These are phyloP conservation scores for Gila orcuttii DNA, from an alignment of 2,113 vertebrate genomes.

Conservation along the genomic window DNA sequence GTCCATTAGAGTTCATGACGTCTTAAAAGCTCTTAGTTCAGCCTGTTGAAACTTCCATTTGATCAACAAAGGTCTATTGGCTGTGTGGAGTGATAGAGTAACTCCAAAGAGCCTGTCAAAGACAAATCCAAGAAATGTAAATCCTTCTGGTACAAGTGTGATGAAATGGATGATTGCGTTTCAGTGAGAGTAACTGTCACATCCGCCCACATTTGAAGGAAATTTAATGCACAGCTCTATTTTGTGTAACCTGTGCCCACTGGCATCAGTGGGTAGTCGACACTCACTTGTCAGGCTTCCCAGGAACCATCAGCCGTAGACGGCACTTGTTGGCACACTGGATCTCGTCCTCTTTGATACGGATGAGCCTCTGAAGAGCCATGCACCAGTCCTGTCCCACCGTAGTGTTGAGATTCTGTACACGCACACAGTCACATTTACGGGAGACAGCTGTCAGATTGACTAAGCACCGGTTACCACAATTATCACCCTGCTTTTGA, in stretches of 20 bases:
- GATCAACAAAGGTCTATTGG: slow-evolving; percentile 25
- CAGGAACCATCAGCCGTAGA: slow-evolving; percentile 83
- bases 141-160: slow-evolving; percentile 22
- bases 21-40: slow-evolving; percentile 34
- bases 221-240: slow-evolving; percentile 20
- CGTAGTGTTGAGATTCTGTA: slow-evolving; percentile 85
- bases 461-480: slow-evolving; percentile 4
- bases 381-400: slow-evolving; percentile 89
- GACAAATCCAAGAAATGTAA: slow-evolving; percentile 38
- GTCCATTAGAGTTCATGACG: slow-evolving; percentile 6
- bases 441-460: slow-evolving; percentile 34
- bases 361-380: slow-evolving; percentile 85
- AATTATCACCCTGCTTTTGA: slow-evolving; percentile 3
- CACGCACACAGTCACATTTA: slow-evolving; percentile 37
- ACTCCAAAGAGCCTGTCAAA: slow-evolving; percentile 24
- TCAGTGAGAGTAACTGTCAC: slow-evolving; percentile 6
- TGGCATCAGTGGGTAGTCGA: background rate
- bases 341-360: slow-evolving; percentile 87
- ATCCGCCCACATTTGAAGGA: slow-evolving; percentile 32
- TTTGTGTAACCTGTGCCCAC: slow-evolving; percentile 13
- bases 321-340: slow-evolving; percentile 87
- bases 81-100: background rate
- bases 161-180: slow-evolving; percentile 41
- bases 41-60: background rate
- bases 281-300: slow-evolving; percentile 87